phyloP scores from a whole-genome alignment of 2,888 invertebrate genomes.

The Agelastica alni region DNA sequence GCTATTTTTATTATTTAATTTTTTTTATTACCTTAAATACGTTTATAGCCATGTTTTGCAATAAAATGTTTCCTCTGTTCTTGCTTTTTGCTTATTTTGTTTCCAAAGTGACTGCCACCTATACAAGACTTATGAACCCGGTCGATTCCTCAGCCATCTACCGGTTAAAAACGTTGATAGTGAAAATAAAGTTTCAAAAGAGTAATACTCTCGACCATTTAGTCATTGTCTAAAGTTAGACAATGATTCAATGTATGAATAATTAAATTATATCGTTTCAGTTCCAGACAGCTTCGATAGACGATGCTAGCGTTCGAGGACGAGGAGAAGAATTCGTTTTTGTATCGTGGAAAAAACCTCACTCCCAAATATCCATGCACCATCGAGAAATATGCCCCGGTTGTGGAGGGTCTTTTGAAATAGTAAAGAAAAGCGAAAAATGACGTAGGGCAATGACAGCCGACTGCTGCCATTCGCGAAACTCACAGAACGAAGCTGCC shows the following conservation, averaged over 20 bases:
- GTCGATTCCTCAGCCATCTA: too few species aligned
- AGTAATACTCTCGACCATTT: too few species aligned
- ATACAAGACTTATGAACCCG: too few species aligned
- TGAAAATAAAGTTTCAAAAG: too few species aligned
- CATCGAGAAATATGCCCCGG: slow-evolving; percentile 45
- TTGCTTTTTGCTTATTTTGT: background rate
- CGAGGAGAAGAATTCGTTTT: slow-evolving; percentile 45
- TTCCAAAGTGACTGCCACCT: too few species aligned
- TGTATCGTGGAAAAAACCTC: slow-evolving; percentile 48
- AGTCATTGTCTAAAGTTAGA: too few species aligned
- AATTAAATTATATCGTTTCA: slow-evolving; percentile 26
- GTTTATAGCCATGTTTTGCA: background rate
- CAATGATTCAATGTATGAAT: too few species aligned
- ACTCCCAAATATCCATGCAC: slow-evolving; percentile 26
- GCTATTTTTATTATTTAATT: background rate
- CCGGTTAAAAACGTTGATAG: too few species aligned
- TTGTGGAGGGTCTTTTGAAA: slow-evolving; percentile 47
- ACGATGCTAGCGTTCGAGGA: slow-evolving; percentile 34
- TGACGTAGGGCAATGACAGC: slow-evolving; percentile 32
- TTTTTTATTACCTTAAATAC: too few species aligned
- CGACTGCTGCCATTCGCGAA: slow-evolving; percentile 21
- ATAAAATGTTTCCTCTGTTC: background rate
- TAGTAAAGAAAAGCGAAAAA: slow-evolving; percentile 30
- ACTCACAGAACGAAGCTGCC: too few species aligned
- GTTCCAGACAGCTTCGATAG: slow-evolving; percentile 36